phyloP scores from a whole-genome alignment of 2,888 invertebrate species.

The Drosophila demipolita region DNA sequence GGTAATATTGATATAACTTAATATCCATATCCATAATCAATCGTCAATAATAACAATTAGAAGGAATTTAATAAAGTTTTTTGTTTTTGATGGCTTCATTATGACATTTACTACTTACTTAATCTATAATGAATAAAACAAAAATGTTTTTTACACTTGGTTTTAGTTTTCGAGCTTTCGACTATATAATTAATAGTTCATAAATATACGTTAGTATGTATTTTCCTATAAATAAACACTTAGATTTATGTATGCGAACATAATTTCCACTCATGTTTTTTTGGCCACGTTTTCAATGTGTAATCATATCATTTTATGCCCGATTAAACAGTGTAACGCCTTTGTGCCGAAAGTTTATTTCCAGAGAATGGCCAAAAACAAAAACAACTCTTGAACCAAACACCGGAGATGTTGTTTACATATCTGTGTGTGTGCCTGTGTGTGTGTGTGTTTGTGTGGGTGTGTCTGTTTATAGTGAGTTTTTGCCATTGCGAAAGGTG shows the following conservation, averaged over 20 bases:
- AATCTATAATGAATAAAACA: not conserved
- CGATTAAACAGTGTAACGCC: conserved; percentile 67
- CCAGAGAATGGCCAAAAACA: conserved; percentile 48
- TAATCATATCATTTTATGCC: conserved; percentile 70
- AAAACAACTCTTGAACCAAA: conserved; percentile 4
- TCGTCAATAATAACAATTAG: not conserved
- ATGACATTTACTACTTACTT: not conserved
- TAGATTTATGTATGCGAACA: not conserved
- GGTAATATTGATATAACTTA: not conserved
- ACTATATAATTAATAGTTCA: not conserved
- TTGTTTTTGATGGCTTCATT: not conserved
- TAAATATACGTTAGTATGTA: not conserved
- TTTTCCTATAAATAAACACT: not conserved
- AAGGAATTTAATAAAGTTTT: not conserved
- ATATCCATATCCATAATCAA: not conserved
- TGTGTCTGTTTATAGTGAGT: conserved; percentile 54
- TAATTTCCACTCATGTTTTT: conserved; percentile 37
- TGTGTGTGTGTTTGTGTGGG: not conserved
- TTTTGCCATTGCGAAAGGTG: conserved; percentile 65
- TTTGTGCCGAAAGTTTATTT: conserved; percentile 72
- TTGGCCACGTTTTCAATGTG: conserved; percentile 45
- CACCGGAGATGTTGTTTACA: conserved; percentile 1
- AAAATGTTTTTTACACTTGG: not conserved
- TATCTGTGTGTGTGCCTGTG: not conserved
- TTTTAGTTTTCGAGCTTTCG: not conserved